These are phyloP conservation scores for Minunthozetes semirufus DNA, from an alignment of 2,888 invertebrate genomes.

Conservation along the genomic window DNA sequence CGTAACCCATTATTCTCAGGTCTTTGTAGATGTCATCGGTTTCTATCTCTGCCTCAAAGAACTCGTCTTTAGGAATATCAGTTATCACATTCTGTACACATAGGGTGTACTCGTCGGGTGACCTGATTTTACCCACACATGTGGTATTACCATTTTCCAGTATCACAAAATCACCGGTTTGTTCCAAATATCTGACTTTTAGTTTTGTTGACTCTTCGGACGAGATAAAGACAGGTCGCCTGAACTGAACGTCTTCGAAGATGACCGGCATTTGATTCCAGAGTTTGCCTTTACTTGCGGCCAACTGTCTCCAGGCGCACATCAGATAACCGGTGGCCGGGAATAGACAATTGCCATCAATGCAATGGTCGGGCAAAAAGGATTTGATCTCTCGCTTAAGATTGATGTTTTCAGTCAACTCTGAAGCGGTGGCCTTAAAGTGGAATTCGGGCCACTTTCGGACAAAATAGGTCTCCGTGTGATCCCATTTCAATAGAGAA, in stretches of 20 bases:
- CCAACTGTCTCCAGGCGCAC: constrained; percentile 73
- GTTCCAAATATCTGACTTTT: no score
- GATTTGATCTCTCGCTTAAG: no score
- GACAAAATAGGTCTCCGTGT: constrained; percentile 53
- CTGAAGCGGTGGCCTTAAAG: no score
- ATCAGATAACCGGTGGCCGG: constrained; percentile 46
- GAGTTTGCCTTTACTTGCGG: constrained; percentile 49
- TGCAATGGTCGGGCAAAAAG: constrained; percentile 49
- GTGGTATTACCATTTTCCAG: no score
- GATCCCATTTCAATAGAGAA: constrained; percentile 84
- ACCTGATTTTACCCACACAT: no score
- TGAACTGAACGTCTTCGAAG: constrained; percentile 49
- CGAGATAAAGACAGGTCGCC: no score
- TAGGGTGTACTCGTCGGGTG: no score
- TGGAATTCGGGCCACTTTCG: constrained; percentile 25
- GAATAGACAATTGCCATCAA: constrained; percentile 53
- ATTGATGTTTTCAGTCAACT: no score
- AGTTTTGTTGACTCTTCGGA: constrained; percentile 56
- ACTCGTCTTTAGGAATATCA: not conserved
- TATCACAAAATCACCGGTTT: no score
- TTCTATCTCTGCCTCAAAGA: constrained; percentile 47
- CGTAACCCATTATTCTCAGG: constrained; percentile 73
- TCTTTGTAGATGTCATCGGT: constrained; percentile 67
- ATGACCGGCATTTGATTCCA: constrained; percentile 72
- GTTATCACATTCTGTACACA: no score